These are phyloP conservation scores for Xiphydria camelus DNA, from an alignment of 2,888 invertebrate genomes.

Conservation along the genomic window DNA sequence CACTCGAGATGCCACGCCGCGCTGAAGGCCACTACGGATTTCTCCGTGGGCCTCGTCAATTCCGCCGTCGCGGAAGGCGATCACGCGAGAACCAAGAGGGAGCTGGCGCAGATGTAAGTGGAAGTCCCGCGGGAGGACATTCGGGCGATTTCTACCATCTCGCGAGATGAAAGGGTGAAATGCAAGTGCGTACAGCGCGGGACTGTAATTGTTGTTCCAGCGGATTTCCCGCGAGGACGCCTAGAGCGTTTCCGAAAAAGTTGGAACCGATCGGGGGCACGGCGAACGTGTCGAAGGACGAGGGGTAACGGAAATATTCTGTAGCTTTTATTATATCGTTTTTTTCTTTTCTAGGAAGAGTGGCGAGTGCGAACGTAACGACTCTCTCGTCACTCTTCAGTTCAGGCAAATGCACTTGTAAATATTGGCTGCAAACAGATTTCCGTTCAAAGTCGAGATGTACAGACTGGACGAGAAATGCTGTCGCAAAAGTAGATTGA, in stretches of 20 bases:
- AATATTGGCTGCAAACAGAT: no score
- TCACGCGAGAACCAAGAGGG: slow-evolving; percentile 21
- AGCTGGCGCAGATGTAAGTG: slow-evolving; percentile 32
- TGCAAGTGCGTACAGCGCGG: slow-evolving; percentile 17
- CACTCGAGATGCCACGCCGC: slow-evolving; percentile 46
- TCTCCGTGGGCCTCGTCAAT: slow-evolving; percentile 41
- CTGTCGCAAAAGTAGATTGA: no score
- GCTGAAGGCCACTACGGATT: slow-evolving; percentile 50
- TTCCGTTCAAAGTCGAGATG: no score
- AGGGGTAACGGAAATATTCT: slow-evolving; percentile 46
- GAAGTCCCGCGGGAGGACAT: slow-evolving; percentile 4
- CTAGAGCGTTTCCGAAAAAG: slow-evolving; percentile 48
- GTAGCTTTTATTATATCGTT: no score
- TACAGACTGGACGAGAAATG: no score
- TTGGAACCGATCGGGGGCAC: slow-evolving; percentile 49
- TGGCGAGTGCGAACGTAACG: no score
- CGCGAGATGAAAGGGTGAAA: not conserved
- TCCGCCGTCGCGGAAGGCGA: slow-evolving; percentile 27
- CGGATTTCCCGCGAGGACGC: slow-evolving; percentile 36
- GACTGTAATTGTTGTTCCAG: slow-evolving; percentile 48
- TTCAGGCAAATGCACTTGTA: no score
- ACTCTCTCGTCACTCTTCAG: no score
- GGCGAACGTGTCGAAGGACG: slow-evolving; percentile 43
- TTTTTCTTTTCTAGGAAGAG: no score
- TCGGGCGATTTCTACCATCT: not conserved